phyloP scores from a whole-genome alignment of 2,113 vertebrate species.

The Platysternon megacephalum region DNA sequence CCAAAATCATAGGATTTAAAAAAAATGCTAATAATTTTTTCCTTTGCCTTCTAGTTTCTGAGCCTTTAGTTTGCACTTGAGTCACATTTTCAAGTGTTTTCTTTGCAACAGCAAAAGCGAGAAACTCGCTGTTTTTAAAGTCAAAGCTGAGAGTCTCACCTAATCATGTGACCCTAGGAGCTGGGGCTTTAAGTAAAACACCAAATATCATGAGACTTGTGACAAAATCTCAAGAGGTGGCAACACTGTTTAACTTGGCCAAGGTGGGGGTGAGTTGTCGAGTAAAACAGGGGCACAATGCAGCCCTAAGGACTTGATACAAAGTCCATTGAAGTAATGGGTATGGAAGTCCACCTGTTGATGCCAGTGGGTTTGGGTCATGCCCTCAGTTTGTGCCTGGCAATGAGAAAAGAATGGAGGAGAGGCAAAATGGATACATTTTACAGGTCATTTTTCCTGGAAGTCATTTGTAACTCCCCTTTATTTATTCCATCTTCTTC shows the following conservation, averaged over 20 bases:
- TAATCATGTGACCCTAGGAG: not conserved
- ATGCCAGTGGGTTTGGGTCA: not conserved
- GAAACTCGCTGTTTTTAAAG: not conserved
- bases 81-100: not conserved
- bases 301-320: not conserved
- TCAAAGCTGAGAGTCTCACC: no score
- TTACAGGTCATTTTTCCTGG: not conserved
- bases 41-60: no score
- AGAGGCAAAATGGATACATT: not conserved
- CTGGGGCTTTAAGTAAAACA: not conserved
- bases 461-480: not conserved
- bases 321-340: not conserved
- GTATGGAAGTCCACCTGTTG: not conserved
- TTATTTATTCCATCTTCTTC: not conserved
- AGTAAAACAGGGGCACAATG: not conserved
- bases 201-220: not conserved
- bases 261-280: not conserved
- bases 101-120: not conserved
- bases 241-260: not conserved
- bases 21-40: no score
- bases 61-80: not conserved
- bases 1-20: no score
- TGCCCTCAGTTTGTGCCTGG: not conserved
- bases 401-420: not conserved
- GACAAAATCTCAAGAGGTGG: not conserved